Evolutionary conservation across 2,888 invertebrate genomes (phyloP).

Genomic region (Andrena bicolor): DNA sequence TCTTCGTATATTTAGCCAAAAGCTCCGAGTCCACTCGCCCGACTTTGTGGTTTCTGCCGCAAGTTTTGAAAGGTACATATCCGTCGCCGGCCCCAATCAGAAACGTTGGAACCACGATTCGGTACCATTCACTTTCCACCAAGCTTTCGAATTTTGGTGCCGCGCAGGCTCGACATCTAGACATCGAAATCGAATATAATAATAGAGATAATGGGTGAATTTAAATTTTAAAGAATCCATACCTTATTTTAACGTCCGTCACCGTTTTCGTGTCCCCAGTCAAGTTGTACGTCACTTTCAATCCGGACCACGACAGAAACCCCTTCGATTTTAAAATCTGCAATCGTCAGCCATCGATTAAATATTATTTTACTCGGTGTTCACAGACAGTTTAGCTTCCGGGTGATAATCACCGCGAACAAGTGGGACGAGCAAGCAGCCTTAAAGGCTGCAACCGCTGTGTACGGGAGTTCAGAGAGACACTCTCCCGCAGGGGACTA

Average conservation of each 20-base stretch:
- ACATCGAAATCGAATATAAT: too few species aligned
- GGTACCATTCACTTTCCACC: slow-evolving; percentile 87
- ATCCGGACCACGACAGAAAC: slow-evolving; percentile 77
- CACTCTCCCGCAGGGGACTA: background rate
- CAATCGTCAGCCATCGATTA: background rate
- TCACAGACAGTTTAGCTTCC: too few species aligned
- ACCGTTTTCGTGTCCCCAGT: slow-evolving; percentile 53
- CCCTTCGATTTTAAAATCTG: slow-evolving; percentile 71
- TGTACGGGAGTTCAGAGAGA: background rate
- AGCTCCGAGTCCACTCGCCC: slow-evolving; percentile 87
- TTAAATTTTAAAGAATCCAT: background rate
- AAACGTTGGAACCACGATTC: slow-evolving; percentile 87
- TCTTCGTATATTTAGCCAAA: slow-evolving; percentile 86
- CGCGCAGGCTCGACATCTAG: slow-evolving; percentile 88
- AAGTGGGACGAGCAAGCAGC: background rate
- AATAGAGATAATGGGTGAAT: background rate
- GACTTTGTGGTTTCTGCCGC: slow-evolving; percentile 85
- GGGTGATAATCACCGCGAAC: background rate
- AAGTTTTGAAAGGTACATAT: slow-evolving; percentile 86
- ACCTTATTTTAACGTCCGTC: slow-evolving; percentile 76
- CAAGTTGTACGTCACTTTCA: slow-evolving; percentile 75
- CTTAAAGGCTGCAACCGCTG: slow-evolving; percentile 1
- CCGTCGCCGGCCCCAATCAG: slow-evolving; percentile 89
- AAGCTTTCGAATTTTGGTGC: slow-evolving; percentile 89
- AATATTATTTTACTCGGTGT: too few species aligned